Conservation (phyloP, 2,888 invertebrate genomes). For the Entomobrya multifasciata region DNA sequence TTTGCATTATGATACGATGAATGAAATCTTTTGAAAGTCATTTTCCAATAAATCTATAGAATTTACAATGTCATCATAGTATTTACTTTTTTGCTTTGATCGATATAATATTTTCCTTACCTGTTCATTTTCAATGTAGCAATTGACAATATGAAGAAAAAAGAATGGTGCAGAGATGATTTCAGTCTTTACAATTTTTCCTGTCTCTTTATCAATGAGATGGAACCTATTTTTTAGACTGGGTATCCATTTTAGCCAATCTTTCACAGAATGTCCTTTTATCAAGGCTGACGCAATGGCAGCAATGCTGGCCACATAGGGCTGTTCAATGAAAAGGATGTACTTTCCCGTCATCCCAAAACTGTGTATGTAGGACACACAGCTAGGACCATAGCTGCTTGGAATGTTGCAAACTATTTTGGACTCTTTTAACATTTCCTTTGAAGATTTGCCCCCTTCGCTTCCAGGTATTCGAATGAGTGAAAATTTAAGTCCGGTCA, state of each 20-base stretch:
- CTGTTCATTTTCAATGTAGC: slow-evolving; percentile 81
- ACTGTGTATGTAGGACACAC: slow-evolving; percentile 83
- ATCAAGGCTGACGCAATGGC: slow-evolving; percentile 81
- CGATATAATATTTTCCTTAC: slow-evolving; percentile 10
- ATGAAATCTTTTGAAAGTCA: slow-evolving; percentile 26
- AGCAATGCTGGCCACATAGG: slow-evolving; percentile 82
- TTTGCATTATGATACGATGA: too few species aligned
- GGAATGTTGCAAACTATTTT: slow-evolving; percentile 80
- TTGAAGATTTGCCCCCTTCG: slow-evolving; percentile 72
- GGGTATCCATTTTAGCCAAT: slow-evolving; percentile 82
- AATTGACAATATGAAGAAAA: slow-evolving; percentile 83
- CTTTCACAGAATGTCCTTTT: slow-evolving; percentile 80
- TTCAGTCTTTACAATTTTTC: slow-evolving; percentile 81
- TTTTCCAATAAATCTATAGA: too few species aligned
- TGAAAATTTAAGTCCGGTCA: slow-evolving; percentile 81
- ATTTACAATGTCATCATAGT: not conserved
- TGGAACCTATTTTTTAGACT: slow-evolving; percentile 81
- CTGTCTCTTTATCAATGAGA: slow-evolving; percentile 82
- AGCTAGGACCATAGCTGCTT: slow-evolving; percentile 80
- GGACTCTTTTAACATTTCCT: slow-evolving; percentile 79
- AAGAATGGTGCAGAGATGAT: slow-evolving; percentile 82
- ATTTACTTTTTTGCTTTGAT: not conserved
- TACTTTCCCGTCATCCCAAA: slow-evolving; percentile 83
- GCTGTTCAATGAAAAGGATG: slow-evolving; percentile 83
- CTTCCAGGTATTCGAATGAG: slow-evolving; percentile 80